Conservation (phyloP, 2,113 vertebrate genomes). For the Daphoenositta chrysoptera region DNA sequence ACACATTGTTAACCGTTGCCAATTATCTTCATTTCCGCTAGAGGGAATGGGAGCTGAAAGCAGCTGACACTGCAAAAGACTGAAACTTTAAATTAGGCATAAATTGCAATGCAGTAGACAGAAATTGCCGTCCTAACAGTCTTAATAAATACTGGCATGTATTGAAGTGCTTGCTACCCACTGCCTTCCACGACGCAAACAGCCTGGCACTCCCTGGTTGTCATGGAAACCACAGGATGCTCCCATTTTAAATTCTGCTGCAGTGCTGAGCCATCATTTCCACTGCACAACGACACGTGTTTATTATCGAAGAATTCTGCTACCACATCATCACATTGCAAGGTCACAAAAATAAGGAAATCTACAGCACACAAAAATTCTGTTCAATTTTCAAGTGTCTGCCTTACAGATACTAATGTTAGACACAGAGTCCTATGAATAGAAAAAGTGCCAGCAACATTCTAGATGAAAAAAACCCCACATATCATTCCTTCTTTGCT, state of each 20-base stretch:
- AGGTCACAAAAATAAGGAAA: not conserved
- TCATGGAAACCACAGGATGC: not conserved
- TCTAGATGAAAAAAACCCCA: accelerated
- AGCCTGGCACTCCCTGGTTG: not conserved
- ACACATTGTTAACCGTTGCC: not conserved
- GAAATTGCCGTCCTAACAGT: not conserved
- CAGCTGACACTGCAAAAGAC: not conserved
- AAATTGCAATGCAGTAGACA: not conserved
- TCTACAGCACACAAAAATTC: not conserved
- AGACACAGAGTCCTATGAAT: not conserved
- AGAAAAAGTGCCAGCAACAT: not conserved
- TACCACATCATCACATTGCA: not conserved
- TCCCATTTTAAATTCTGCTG: constrained; percentile 15
- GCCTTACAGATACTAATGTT: not conserved
- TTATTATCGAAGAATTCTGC: not conserved
- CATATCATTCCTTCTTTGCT: not conserved
- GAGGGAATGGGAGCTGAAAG: not conserved
- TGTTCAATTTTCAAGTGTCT: not conserved
- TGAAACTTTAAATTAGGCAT: constrained; percentile 5
- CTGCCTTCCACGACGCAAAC: not conserved
- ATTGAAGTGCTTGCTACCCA: not conserved
- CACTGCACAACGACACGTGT: not conserved
- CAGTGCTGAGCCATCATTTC: not conserved
- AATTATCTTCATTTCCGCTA: constrained; percentile 10
- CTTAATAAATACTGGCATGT: not conserved